Conservation (phyloP, 2,797 vertebrate genomes). For the Phoeniculus purpureus region DNA sequence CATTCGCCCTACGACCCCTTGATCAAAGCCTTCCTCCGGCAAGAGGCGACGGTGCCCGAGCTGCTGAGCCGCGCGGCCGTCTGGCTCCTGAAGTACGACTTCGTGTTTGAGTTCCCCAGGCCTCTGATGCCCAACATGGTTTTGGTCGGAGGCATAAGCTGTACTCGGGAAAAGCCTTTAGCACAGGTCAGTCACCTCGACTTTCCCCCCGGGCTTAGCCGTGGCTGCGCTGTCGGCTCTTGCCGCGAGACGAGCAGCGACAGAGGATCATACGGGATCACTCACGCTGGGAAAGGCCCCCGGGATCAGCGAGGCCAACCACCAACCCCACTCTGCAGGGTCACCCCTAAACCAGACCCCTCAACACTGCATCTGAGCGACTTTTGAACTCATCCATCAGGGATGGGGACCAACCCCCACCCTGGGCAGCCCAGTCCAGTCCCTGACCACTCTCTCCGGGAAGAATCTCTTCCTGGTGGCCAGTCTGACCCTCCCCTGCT, state of each 20-base stretch:
- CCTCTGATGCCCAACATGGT: conserved; percentile 87
- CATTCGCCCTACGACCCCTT: conserved; percentile 51
- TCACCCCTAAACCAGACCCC: too few species aligned
- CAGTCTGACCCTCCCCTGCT: too few species aligned
- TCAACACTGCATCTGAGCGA: too few species aligned
- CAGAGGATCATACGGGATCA: neutral
- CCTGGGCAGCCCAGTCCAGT: too few species aligned
- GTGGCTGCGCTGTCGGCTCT: neutral
- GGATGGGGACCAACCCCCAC: too few species aligned
- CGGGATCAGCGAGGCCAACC: too few species aligned
- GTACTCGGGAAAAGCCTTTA: conserved; percentile 73
- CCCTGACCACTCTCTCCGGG: too few species aligned
- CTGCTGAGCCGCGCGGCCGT: conserved; percentile 70
- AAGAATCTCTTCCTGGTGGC: too few species aligned
- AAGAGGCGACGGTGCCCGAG: conserved; percentile 45
- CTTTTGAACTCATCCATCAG: too few species aligned
- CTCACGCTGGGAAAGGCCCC: too few species aligned
- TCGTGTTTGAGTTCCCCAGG: conserved; percentile 79
- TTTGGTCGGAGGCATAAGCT: conserved; percentile 85
- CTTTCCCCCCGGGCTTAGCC: neutral
- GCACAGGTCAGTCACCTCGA: conserved; percentile 77
- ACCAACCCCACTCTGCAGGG: too few species aligned
- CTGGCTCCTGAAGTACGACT: conserved; percentile 83
- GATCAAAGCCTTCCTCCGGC: conserved; percentile 67
- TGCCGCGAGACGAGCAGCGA: neutral